These are phyloP conservation scores for Acridotheres tristis DNA, from an alignment of 2,797 vertebrate species.

Conservation along the genomic window DNA sequence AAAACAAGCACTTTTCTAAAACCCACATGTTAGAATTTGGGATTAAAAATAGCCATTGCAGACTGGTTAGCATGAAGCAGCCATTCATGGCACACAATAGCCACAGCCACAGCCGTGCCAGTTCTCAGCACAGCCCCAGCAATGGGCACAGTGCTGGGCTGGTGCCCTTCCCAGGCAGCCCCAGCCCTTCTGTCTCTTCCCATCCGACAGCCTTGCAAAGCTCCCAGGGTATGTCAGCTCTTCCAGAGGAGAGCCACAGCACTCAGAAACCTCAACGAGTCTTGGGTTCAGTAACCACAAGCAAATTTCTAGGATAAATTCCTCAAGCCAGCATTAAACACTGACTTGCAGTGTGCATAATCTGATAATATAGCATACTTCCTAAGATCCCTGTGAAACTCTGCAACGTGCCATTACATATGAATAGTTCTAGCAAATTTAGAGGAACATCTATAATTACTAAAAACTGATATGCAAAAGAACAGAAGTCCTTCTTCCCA, in stretches of 20 bases:
- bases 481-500: not conserved
- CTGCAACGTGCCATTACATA: not conserved
- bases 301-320: not conserved
- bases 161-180: not conserved
- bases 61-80: slow-evolving; percentile 46
- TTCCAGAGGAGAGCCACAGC: not conserved
- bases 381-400: slow-evolving; percentile 32
- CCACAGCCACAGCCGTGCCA: accelerated
- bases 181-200: not conserved
- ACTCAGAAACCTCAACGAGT: not conserved
- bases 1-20: slow-evolving; percentile 49
- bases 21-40: slow-evolving; percentile 38
- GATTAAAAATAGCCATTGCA: slow-evolving; percentile 56
- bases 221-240: accelerated
- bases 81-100: slow-evolving; percentile 48
- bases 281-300: not conserved
- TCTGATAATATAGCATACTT: not conserved
- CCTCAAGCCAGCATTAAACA: not conserved
- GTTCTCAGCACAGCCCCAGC: not conserved
- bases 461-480: not conserved
- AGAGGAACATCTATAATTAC: slow-evolving; percentile 3
- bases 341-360: not conserved
- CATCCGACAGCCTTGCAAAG: not conserved
- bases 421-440: not conserved
- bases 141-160: not conserved